Percentiles rank a stretch among this genome's conserved stretches.
phyloP scores from a whole-genome alignment of 1,140 invertebrate species.

The Globodera ellingtonae region DNA sequence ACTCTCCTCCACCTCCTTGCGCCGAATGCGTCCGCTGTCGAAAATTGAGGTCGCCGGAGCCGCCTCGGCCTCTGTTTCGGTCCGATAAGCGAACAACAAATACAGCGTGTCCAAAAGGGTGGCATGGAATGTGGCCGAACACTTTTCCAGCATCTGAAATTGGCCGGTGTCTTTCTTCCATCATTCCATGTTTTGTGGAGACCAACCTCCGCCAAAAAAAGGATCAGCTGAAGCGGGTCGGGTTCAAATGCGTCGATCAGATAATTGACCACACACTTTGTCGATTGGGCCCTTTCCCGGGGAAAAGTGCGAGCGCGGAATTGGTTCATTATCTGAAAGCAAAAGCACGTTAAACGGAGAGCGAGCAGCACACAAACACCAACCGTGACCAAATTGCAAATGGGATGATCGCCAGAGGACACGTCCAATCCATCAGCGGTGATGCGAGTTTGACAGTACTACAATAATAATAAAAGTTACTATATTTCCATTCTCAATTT shows the following conservation, averaged over 20 bases:
- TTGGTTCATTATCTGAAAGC: slow-evolving; percentile 78
- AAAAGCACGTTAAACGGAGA: slow-evolving; percentile 15
- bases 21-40: slow-evolving; percentile 35
- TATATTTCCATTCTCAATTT: slow-evolving; percentile 1
- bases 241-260: slow-evolving; percentile 92
- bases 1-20: slow-evolving; percentile 46
- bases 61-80: background rate
- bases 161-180: slow-evolving; percentile 74
- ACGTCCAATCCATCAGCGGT: slow-evolving; percentile 10
- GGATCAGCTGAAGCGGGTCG: slow-evolving; percentile 84
- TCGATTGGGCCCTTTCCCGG: slow-evolving; percentile 98
- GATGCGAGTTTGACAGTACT: slow-evolving; percentile 37
- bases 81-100: slow-evolving; percentile 82
- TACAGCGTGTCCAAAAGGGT: slow-evolving; percentile 90
- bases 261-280: slow-evolving; percentile 99
- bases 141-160: slow-evolving; percentile 82
- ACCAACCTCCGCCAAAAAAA: slow-evolving; percentile 91
- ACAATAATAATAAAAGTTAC: background rate
- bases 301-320: slow-evolving; percentile 93
- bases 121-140: slow-evolving; percentile 78
- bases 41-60: slow-evolving; percentile 36
- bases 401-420: slow-evolving; percentile 54
- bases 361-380: slow-evolving; percentile 27
- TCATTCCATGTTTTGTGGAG: slow-evolving; percentile 74
- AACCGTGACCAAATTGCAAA: slow-evolving; percentile 59